Evolutionary conservation across 1,140 invertebrate species (phyloP).

Genomic region (Araneus ventricosus): DNA sequence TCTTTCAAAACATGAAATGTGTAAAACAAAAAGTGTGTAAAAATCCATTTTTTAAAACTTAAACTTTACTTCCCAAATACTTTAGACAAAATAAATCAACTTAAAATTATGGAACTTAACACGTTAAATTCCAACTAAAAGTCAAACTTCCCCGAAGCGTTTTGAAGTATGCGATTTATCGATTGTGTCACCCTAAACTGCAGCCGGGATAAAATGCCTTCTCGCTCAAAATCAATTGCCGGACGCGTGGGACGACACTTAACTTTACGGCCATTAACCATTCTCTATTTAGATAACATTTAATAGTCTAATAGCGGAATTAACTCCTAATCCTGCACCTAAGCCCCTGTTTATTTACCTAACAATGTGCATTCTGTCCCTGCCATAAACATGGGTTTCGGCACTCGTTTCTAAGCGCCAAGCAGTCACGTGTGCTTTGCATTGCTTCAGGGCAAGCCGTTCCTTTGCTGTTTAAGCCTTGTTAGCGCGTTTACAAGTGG

Average conservation of each 20-base stretch:
- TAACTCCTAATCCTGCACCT: background rate
- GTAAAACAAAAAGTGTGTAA: no score
- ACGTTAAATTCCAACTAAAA: no score
- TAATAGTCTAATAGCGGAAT: constrained; percentile 18
- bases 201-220: no score
- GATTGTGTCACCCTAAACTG: no score
- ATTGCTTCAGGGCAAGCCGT: background rate
- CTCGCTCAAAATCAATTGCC: background rate
- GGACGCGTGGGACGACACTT: background rate
- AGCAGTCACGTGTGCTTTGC: background rate
- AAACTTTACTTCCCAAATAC: no score
- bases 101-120: no score
- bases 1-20: no score
- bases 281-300: background rate
- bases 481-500: background rate
- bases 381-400: background rate
- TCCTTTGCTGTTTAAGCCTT: background rate
- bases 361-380: background rate
- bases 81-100: no score
- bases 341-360: background rate
- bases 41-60: no score
- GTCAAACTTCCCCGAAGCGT: no score
- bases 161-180: no score
- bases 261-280: background rate
- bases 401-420: background rate